Base-by-base conservation (phyloP, 2,797 vertebrate species). In the Lycodopsis pacificus region DNA sequence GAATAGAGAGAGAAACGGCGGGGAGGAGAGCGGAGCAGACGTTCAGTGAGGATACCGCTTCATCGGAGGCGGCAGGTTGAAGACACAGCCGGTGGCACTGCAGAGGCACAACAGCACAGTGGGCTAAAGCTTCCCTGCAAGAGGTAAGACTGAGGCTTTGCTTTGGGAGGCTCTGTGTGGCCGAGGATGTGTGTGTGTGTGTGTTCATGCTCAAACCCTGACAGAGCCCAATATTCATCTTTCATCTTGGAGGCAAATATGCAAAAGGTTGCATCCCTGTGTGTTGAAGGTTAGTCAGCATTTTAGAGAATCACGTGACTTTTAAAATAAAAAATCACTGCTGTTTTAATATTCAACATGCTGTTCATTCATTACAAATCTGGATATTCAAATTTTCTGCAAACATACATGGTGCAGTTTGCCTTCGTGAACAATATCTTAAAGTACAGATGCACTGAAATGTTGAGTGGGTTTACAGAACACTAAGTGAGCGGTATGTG, bases 1-100 rank as follows among this genome's bases (percentile, higher is more conserved):
- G 77, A 72, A 71, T 12, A 5, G 49, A 77, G 62, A 69, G 63
- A 73, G 27, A 62, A 73, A 19, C 1, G 36, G 20, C 40, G 15
- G 38, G 22, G 20, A 32, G 70, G 69, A 66, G 63, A 77, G 65
- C 30, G 46, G 30, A 73, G 59, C 30, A 58, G 22, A 76, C 67
- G 17, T 53, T 84, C 77, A 42, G 61, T 73, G 81, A 91, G 91
- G 92, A 93, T 90, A 93, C 83, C 82, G 72, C 65, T 79, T 67
- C 77, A 42, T 90, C 84, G 17, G 77, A 71, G 80, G 69, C 59
- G 72, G 76, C 71, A 68, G 90, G 82, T 90, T 88, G 82, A 81
- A 82, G 85, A 71, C 79, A 84, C 81, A 59, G 79, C 77, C 81
- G 75, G 86, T 69, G 79, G 81, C 89, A 90, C 90, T 90, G 92